Evolutionary conservation across 2,113 vertebrate genomes (phyloP).

Genomic region (Callorhinus ursinus): DNA sequence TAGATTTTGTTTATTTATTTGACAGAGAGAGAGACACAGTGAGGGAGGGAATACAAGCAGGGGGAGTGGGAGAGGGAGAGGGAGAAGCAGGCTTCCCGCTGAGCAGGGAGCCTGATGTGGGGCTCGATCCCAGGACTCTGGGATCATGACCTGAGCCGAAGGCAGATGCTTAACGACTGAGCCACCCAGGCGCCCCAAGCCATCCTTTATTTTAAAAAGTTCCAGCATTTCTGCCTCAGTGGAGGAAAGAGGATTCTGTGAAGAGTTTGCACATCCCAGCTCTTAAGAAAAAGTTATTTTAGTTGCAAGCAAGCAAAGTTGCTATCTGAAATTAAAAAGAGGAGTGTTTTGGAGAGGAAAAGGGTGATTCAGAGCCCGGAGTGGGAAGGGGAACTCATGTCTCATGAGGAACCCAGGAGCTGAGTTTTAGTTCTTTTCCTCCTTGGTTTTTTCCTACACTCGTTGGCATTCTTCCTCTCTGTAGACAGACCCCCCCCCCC

Average conservation of each 20-base stretch:
- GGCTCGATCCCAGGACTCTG: too few relatives aligned
- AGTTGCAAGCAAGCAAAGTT: constrained; percentile 36
- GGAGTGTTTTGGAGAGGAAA: constrained; percentile 22
- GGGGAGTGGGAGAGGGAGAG: too few relatives aligned
- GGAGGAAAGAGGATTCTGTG: neutral
- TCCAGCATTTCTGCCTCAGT: neutral
- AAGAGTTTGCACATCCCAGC: neutral
- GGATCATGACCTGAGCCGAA: too few relatives aligned
- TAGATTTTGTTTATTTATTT: too few relatives aligned
- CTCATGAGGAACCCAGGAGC: neutral
- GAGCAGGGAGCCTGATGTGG: too few relatives aligned
- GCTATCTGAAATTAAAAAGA: constrained; percentile 49
- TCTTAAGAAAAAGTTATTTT: constrained; percentile 54
- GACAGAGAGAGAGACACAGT: too few relatives aligned
- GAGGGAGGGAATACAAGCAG: too few relatives aligned
- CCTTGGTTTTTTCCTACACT: neutral
- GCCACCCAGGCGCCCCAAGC: neutral
- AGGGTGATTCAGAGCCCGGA: constrained; percentile 21
- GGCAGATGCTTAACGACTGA: too few relatives aligned
- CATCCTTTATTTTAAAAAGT: neutral
- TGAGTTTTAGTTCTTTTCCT: neutral
- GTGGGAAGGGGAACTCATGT: neutral
- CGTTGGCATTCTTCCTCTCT: neutral
- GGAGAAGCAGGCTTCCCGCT: too few relatives aligned
- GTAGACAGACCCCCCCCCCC: neutral